A percentile compares a stretch with the other conserved stretches of the same genome.
Conservation (phyloP, 2,797 vertebrate species). For the Melanotaenia nigrans region DNA sequence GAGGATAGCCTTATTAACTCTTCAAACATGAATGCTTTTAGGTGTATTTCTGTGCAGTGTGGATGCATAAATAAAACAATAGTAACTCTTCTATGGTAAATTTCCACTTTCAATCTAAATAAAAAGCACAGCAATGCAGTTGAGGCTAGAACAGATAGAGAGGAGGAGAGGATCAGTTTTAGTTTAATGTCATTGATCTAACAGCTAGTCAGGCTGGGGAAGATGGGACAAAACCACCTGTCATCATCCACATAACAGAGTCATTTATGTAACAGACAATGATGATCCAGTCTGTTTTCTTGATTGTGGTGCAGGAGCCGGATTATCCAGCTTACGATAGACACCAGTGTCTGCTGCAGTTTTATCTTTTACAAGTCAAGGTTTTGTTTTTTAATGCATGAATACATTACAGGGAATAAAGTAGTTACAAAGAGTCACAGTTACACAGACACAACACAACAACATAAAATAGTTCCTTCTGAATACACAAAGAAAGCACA, state of each 20-base stretch:
- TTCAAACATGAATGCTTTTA: not conserved
- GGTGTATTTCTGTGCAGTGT: slow-evolving; percentile 1
- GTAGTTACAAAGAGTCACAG: not conserved
- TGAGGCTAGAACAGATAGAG: slow-evolving; percentile 40
- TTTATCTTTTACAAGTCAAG: slow-evolving; percentile 17
- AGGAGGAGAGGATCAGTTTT: slow-evolving; percentile 39
- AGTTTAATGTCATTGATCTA: slow-evolving; percentile 57
- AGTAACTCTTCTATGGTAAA: slow-evolving; percentile 9
- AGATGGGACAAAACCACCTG: slow-evolving; percentile 55
- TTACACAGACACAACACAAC: not conserved
- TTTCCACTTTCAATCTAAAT: slow-evolving; percentile 13
- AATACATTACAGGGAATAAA: slow-evolving; percentile 17
- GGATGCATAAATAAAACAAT: slow-evolving; percentile 7
- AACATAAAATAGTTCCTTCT: not conserved
- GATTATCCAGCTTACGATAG: slow-evolving; percentile 31
- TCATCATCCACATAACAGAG: slow-evolving; percentile 34
- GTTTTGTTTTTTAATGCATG: slow-evolving; percentile 18
- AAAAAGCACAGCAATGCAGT: slow-evolving; percentile 38
- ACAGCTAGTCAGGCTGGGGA: slow-evolving; percentile 44
- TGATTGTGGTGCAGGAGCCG: slow-evolving; percentile 30
- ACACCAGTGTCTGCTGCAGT: slow-evolving; percentile 3
- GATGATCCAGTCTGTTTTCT: slow-evolving; percentile 39
- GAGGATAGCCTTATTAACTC: slow-evolving; percentile 54
- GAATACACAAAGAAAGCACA: not conserved
- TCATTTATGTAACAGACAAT: slow-evolving; percentile 42